These are phyloP conservation scores for Macrosteles quadrilineatus DNA, from an alignment of 1,140 invertebrate species.

Conservation along the genomic window DNA sequence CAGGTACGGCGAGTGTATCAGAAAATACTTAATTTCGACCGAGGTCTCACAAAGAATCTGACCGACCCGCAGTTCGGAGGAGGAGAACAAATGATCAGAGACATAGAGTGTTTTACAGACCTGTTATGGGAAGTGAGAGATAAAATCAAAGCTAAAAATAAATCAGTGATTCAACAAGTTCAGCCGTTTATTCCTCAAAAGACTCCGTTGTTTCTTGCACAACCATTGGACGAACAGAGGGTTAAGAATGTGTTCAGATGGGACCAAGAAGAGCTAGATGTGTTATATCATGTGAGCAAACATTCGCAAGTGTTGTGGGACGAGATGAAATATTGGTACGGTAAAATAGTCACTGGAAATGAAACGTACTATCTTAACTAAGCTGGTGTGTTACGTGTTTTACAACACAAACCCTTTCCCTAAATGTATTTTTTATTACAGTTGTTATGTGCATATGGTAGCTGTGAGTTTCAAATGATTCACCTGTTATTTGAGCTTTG, in stretches of 20 bases:
- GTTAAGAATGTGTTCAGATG: not conserved
- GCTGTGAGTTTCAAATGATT: too few relatives aligned
- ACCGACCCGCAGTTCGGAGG: not conserved
- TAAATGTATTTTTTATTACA: too few relatives aligned
- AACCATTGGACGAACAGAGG: not conserved
- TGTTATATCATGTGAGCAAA: not conserved
- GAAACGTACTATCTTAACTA: not conserved
- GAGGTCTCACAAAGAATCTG: not conserved
- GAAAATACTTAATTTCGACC: slow-evolving; percentile 11
- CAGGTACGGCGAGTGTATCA: not conserved
- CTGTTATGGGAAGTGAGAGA: not conserved
- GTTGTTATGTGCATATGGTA: too few relatives aligned
- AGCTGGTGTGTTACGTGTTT: too few relatives aligned
- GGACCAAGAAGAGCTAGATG: not conserved
- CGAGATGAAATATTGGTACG: not conserved
- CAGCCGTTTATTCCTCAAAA: not conserved
- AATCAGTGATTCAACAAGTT: slow-evolving; percentile 3
- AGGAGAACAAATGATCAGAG: not conserved
- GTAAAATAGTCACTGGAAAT: not conserved
- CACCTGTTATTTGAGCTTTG: too few relatives aligned
- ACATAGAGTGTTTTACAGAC: not conserved
- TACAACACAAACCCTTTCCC: too few relatives aligned
- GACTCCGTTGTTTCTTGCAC: not conserved
- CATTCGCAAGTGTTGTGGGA: slow-evolving; percentile 7
- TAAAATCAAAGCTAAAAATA: not conserved